Evolutionary conservation across 2,113 vertebrate genomes (phyloP).

Genomic region (Gadus chalcogrammus): DNA sequence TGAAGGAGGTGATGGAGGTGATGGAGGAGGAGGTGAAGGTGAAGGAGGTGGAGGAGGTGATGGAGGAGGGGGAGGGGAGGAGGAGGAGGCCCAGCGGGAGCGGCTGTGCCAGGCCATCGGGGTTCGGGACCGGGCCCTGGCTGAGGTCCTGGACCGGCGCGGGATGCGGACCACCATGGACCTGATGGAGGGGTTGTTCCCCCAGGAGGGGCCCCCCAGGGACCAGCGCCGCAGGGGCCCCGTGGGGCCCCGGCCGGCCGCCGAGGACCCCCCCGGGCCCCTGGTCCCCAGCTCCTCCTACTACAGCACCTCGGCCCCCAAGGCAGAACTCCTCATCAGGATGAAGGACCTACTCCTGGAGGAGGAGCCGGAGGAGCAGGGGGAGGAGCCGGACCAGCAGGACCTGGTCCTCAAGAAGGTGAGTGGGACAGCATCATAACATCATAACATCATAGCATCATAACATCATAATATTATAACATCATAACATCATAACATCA

Average conservation of each 20-base stretch:
- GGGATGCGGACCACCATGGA: constrained; percentile 93
- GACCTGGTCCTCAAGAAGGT: constrained; percentile 92
- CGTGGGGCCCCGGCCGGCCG: constrained; percentile 69
- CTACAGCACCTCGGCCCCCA: constrained; percentile 91
- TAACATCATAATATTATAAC: too few species aligned
- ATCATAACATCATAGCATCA: too few species aligned
- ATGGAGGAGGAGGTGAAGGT: too few species aligned
- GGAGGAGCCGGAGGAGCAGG: constrained; percentile 76
- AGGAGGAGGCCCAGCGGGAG: constrained; percentile 86
- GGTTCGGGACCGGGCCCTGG: constrained; percentile 86
- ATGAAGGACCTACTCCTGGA: constrained; percentile 86
- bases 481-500: too few species aligned
- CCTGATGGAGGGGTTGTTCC: constrained; percentile 93
- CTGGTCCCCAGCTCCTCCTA: constrained; percentile 88
- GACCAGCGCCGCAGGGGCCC: constrained; percentile 81
- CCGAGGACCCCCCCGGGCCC: constrained; percentile 67
- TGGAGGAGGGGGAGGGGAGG: constrained; percentile 17
- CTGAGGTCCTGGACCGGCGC: constrained; percentile 86
- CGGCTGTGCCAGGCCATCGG: constrained; percentile 88
- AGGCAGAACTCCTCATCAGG: constrained; percentile 92
- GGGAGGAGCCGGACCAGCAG: constrained; percentile 76
- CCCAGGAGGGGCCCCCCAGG: constrained; percentile 73
- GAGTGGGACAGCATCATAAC: too few species aligned
- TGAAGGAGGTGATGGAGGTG: too few species aligned
- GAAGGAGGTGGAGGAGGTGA: too few species aligned